Evolutionary conservation across 2,888 invertebrate species (phyloP).

Genomic region (Frankliniella fusca): DNA sequence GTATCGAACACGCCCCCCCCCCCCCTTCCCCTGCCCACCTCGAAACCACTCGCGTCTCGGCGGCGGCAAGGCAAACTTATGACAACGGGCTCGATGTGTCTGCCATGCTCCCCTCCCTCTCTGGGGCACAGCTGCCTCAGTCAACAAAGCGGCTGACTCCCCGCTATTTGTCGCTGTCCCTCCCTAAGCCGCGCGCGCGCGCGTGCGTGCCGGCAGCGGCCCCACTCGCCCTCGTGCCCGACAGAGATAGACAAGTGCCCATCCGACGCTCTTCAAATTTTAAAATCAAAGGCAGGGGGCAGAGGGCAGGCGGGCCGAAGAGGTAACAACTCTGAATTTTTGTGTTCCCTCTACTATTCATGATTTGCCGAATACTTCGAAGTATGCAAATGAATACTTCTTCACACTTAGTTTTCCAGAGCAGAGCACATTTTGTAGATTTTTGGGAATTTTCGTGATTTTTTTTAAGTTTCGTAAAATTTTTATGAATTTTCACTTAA

Average conservation of each 20-base stretch:
- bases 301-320: not conserved
- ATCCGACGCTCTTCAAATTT: no score
- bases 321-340: no score
- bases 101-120: not conserved
- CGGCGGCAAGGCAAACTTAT: slow-evolving; percentile 3
- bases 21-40: not conserved
- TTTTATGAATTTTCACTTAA: no score
- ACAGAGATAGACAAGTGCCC: not conserved
- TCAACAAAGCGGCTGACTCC: not conserved
- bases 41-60: not conserved
- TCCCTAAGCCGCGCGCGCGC: not conserved
- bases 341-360: no score
- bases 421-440: no score
- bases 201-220: not conserved
- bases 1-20: not conserved
- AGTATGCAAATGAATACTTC: no score
- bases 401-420: no score
- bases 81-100: not conserved
- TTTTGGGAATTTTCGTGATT: no score
- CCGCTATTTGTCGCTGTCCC: slow-evolving; percentile 21
- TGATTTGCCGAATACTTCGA: no score
- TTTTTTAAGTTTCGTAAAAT: no score
- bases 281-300: no score
- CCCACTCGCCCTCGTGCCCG: not conserved
- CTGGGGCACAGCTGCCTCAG: not conserved